Evolutionary conservation across 1,140 invertebrate species (phyloP).

Genomic region (Musca vetustissima): DNA sequence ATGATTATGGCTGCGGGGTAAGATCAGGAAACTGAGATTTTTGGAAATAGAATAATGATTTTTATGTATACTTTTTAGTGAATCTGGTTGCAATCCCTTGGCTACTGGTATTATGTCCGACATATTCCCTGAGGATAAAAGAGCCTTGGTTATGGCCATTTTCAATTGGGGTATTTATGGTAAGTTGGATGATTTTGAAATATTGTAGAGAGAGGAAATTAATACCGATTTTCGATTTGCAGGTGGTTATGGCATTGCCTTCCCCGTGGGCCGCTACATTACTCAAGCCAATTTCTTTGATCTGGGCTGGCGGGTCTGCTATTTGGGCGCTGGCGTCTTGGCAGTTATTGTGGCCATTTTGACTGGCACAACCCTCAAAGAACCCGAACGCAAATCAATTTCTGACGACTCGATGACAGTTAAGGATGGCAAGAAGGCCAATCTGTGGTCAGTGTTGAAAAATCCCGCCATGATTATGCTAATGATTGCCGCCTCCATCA

Average conservation of each 20-base stretch:
- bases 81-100: slow-evolving; percentile 87
- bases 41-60: no score
- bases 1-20: slow-evolving; percentile 86
- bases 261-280: slow-evolving; percentile 86
- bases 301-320: slow-evolving; percentile 85
- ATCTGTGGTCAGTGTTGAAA: slow-evolving; percentile 72
- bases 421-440: slow-evolving; percentile 58
- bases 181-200: no score
- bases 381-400: slow-evolving; percentile 74
- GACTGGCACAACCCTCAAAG: slow-evolving; percentile 74
- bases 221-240: no score
- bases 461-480: slow-evolving; percentile 79
- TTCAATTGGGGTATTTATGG: slow-evolving; percentile 96
- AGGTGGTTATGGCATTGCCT: slow-evolving; percentile 87
- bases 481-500: slow-evolving; percentile 83
- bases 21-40: slow-evolving; percentile 33
- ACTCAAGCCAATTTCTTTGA: slow-evolving; percentile 76
- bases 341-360: slow-evolving; percentile 74
- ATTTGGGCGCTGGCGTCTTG: slow-evolving; percentile 80
- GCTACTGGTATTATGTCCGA: slow-evolving; percentile 84
- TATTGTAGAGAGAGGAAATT: no score
- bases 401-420: slow-evolving; percentile 63
- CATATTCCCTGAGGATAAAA: slow-evolving; percentile 77
- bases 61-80: slow-evolving; percentile 60
- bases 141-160: slow-evolving; percentile 86